These are phyloP conservation scores for Yponomeuta cagnagella DNA, from an alignment of 2,888 invertebrate species.

Conservation along the genomic window DNA sequence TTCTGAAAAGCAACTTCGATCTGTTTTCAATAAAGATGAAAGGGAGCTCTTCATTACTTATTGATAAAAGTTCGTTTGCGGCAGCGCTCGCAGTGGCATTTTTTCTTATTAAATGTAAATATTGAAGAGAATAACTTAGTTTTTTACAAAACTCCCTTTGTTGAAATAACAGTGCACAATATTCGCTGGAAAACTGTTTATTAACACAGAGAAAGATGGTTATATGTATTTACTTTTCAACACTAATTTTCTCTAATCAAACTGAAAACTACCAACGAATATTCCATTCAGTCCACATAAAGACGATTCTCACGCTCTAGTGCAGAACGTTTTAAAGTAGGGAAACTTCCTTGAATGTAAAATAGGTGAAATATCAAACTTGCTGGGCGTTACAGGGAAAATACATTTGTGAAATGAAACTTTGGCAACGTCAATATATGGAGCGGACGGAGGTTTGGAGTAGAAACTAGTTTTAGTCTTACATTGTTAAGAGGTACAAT, in stretches of 20 bases:
- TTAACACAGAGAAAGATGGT: too few relatives aligned
- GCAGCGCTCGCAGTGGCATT: too few relatives aligned
- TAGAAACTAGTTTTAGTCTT: background rate
- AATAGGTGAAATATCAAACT: slow-evolving; percentile 54
- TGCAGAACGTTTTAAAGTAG: slow-evolving; percentile 4
- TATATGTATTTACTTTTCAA: too few relatives aligned
- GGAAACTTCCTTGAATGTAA: slow-evolving; percentile 40
- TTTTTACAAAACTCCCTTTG: too few relatives aligned
- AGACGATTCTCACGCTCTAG: background rate
- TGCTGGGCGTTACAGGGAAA: slow-evolving; percentile 45
- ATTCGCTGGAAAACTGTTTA: too few relatives aligned
- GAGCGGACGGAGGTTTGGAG: background rate
- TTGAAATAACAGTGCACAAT: too few relatives aligned
- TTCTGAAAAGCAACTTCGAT: background rate
- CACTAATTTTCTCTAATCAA: background rate
- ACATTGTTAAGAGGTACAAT: background rate
- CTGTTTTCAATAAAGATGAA: background rate
- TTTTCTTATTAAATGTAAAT: too few relatives aligned
- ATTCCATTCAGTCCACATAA: background rate
- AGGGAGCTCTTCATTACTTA: too few relatives aligned
- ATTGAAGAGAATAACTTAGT: too few relatives aligned
- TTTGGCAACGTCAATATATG: slow-evolving; percentile 29
- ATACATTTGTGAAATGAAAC: slow-evolving; percentile 52
- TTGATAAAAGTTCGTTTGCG: too few relatives aligned
- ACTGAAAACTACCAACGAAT: slow-evolving; percentile 1